phyloP scores from a whole-genome alignment of 2,797 vertebrate species.

The Echeneis naucrates region DNA sequence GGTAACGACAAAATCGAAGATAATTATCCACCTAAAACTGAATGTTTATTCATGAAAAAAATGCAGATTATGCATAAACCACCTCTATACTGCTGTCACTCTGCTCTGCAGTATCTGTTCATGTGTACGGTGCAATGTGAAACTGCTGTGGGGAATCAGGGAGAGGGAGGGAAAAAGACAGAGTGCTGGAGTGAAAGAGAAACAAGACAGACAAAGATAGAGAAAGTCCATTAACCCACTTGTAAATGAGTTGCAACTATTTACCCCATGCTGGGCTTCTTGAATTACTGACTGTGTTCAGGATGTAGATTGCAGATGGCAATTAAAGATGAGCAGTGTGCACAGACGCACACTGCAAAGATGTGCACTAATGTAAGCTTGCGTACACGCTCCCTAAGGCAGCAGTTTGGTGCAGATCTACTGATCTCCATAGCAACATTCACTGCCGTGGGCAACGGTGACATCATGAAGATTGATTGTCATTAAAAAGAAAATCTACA shows the following conservation, averaged over 20 bases:
- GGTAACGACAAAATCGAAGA: constrained; percentile 38
- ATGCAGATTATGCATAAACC: constrained; percentile 41
- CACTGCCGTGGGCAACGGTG: constrained; percentile 73
- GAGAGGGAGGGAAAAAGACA: constrained; percentile 5
- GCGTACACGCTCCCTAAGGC: constrained; percentile 57
- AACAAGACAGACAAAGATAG: constrained; percentile 62
- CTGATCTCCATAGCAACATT: constrained; percentile 83
- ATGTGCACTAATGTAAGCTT: constrained; percentile 25
- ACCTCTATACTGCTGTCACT: constrained; percentile 13
- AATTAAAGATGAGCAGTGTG: constrained; percentile 78
- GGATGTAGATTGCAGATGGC: constrained; percentile 80
- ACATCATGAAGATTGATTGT: constrained; percentile 79
- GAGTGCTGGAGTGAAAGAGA: constrained; percentile 38
- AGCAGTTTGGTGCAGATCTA: constrained; percentile 68
- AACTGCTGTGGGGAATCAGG: constrained; percentile 2
- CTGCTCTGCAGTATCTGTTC: constrained; percentile 30
- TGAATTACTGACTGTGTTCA: constrained; percentile 76
- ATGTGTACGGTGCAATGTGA: constrained; percentile 26
- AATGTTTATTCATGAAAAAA: constrained; percentile 56
- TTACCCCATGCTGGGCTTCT: constrained; percentile 79
- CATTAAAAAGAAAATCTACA: constrained; percentile 63
- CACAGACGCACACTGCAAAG: constrained; percentile 39
- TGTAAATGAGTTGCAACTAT: constrained; percentile 80
- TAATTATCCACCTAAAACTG: constrained; percentile 43
- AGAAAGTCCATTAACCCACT: constrained; percentile 78